Evolutionary conservation across 2,888 invertebrate species (phyloP).

Genomic region (Julus scanicus): DNA sequence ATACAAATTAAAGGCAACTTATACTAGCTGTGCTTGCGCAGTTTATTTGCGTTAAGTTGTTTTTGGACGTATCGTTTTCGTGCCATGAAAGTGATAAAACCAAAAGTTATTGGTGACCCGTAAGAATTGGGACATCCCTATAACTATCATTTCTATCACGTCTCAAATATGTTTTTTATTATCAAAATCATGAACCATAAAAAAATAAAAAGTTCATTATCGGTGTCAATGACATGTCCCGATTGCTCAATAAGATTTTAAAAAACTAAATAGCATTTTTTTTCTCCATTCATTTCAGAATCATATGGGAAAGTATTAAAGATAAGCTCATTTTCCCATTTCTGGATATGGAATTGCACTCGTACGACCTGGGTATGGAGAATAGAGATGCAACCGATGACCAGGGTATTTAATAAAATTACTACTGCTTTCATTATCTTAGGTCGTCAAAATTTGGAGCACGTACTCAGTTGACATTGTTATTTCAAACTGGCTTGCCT

Average conservation of each 20-base stretch:
- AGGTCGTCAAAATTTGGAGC: not conserved
- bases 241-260: not conserved
- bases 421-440: not conserved
- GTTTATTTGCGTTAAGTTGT: not conserved
- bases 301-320: constrained; percentile 99
- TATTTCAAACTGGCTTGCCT: too few species aligned
- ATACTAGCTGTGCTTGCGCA: too few species aligned
- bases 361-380: constrained; percentile 95
- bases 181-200: not conserved
- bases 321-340: constrained; percentile 96
- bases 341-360: constrained; percentile 92
- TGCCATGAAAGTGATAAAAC: not conserved
- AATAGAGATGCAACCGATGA: constrained; percentile 93
- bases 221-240: not conserved
- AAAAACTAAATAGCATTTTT: not conserved
- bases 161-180: not conserved
- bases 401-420: constrained; percentile 70
- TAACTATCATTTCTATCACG: constrained; percentile 18
- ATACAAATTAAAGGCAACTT: too few species aligned
- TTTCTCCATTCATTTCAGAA: constrained; percentile 70
- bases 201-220: not conserved
- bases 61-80: not conserved
- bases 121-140: not conserved
- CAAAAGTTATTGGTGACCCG: not conserved
- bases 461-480: not conserved